These are phyloP conservation scores for Ophion ellenae DNA, from an alignment of 2,888 invertebrate genomes.

Conservation along the genomic window DNA sequence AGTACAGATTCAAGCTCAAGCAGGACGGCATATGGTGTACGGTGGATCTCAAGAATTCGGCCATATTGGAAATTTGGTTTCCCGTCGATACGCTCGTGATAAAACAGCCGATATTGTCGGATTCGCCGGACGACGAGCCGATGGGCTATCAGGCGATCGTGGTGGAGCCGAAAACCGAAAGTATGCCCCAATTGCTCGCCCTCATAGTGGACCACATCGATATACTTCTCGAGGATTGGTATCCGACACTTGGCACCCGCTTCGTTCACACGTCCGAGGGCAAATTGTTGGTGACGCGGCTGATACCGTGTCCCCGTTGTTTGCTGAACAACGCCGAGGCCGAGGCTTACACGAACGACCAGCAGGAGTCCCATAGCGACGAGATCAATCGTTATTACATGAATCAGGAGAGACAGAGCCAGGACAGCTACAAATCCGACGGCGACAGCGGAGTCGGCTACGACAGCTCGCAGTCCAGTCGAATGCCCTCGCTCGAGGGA, in stretches of 20 bases:
- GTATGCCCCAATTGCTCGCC: constrained; percentile 92
- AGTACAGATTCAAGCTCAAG: constrained; percentile 88
- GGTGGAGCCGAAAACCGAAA: constrained; percentile 92
- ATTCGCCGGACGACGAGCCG: constrained; percentile 84
- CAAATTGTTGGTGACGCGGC: constrained; percentile 95
- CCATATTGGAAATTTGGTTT: constrained; percentile 94
- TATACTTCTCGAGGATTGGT: constrained; percentile 98
- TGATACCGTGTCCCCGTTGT: constrained; percentile 97
- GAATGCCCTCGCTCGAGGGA: constrained; percentile 93
- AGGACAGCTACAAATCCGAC: constrained; percentile 92
- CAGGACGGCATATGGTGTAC: constrained; percentile 95
- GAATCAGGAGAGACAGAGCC: constrained; percentile 82
- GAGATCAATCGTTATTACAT: constrained; percentile 78
- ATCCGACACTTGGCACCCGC: constrained; percentile 96
- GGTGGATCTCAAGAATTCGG: constrained; percentile 91
- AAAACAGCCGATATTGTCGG: constrained; percentile 84
- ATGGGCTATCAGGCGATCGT: constrained; percentile 88
- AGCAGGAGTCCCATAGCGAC: constrained; percentile 71
- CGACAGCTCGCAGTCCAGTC: constrained; percentile 90
- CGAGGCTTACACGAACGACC: constrained; percentile 71
- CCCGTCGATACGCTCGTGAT: constrained; percentile 89
- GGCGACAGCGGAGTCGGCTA: constrained; percentile 95
- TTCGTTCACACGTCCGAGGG: constrained; percentile 99
- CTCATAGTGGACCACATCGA: constrained; percentile 98
- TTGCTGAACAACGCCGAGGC: constrained; percentile 84